Evolutionary conservation across 2,888 invertebrate genomes (phyloP).

Genomic region (Chrysomela aeneicollis): DNA sequence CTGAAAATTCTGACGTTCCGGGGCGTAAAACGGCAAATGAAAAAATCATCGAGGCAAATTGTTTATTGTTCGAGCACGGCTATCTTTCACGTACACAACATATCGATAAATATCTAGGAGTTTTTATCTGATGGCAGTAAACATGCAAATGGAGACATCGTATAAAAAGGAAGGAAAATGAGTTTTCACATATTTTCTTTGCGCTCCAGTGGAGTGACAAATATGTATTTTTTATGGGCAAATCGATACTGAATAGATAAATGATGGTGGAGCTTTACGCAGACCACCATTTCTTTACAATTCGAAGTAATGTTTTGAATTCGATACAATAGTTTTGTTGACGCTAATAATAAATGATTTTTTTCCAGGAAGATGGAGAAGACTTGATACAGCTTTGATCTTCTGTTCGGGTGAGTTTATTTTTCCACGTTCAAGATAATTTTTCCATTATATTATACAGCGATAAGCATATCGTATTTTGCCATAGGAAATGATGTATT

Average conservation of each 20-base stretch:
- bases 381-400: too few relatives aligned
- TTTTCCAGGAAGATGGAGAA: too few relatives aligned
- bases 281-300: too few relatives aligned
- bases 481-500: too few relatives aligned
- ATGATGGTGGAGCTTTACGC: background rate
- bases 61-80: conserved; percentile 26
- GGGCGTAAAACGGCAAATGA: conserved; percentile 5
- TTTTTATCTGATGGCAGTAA: conserved; percentile 34
- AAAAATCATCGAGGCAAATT: conserved; percentile 9
- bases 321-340: too few relatives aligned
- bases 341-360: too few relatives aligned
- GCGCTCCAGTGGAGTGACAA: conserved; percentile 38
- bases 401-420: too few relatives aligned
- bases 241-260: background rate
- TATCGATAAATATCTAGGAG: conserved; percentile 36
- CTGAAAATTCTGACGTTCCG: conserved; percentile 36
- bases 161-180: conserved; percentile 16
- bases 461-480: too few relatives aligned
- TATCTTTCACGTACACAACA: conserved; percentile 29
- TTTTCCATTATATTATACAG: too few relatives aligned
- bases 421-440: too few relatives aligned
- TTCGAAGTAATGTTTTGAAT: too few relatives aligned
- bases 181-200: conserved; percentile 28
- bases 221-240: background rate
- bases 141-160: conserved; percentile 31